phyloP scores from a whole-genome alignment of 1,140 invertebrate species.

The Papilio polytes region DNA sequence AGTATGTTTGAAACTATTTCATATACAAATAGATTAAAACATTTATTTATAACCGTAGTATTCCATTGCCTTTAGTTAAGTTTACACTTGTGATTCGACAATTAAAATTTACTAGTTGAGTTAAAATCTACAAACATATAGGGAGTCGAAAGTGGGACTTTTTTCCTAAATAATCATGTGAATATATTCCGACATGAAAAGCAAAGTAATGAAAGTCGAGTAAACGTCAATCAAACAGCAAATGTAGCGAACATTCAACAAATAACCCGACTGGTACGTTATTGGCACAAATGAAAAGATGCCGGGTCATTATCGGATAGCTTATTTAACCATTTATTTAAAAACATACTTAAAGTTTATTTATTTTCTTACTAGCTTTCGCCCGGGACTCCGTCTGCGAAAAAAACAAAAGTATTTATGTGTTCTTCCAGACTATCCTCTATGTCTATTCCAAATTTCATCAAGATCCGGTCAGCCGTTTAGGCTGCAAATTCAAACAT shows the following conservation, averaged over 20 bases:
- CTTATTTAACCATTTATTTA: neutral
- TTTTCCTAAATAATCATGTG: neutral
- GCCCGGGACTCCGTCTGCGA: too few relatives aligned
- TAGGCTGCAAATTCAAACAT: too few relatives aligned
- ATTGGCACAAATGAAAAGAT: slow-evolving; percentile 1
- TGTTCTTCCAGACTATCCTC: too few relatives aligned
- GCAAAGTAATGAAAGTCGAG: slow-evolving; percentile 20
- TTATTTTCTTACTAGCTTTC: too few relatives aligned
- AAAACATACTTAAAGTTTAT: neutral
- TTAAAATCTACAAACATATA: neutral
- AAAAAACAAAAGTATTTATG: too few relatives aligned
- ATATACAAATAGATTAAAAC: too few relatives aligned
- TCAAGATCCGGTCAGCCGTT: too few relatives aligned
- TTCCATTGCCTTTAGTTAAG: too few relatives aligned
- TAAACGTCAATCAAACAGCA: slow-evolving; percentile 19
- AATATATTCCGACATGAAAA: slow-evolving; percentile 12
- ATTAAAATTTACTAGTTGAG: too few relatives aligned
- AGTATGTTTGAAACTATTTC: neutral
- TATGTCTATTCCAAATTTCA: too few relatives aligned
- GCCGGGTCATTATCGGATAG: neutral
- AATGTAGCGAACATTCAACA: slow-evolving; percentile 17
- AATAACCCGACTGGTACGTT: neutral
- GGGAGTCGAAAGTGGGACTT: neutral
- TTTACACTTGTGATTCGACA: too few relatives aligned
- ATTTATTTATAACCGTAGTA: too few relatives aligned